Evolutionary conservation across 37 sponge, comb jelly and placozoan species (phyloP).

Genomic region (Chondrosia reniformis): DNA sequence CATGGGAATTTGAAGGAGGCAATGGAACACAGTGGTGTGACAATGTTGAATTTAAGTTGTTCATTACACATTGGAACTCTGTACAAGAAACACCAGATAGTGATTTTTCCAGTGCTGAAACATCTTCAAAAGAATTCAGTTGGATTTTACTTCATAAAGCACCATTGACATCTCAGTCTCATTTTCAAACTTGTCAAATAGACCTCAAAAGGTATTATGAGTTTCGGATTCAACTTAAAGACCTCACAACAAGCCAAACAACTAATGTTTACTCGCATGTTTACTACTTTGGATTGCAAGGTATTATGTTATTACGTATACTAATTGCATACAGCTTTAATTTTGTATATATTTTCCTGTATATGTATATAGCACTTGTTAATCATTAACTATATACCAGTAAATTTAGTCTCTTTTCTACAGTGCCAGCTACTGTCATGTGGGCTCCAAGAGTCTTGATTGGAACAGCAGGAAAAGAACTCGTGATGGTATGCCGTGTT

Average conservation of each 20-base stretch:
- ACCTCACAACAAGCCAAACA: background rate
- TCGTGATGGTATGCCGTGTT: background rate
- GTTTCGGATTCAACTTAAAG: background rate
- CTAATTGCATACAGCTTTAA: no score
- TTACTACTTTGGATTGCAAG: conserved; percentile 17
- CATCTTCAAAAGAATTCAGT: background rate
- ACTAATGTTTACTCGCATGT: background rate
- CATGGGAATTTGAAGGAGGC: background rate
- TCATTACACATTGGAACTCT: background rate
- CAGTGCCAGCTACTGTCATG: conserved; percentile 10
- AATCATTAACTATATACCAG: no score
- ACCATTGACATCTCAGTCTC: background rate
- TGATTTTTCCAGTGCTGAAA: background rate
- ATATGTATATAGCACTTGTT: no score
- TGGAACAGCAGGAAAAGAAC: background rate
- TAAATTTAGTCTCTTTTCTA: no score
- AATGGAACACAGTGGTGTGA: background rate
- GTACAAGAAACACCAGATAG: background rate
- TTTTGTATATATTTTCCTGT: no score
- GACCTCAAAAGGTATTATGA: background rate
- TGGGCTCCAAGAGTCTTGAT: background rate
- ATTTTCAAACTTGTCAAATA: conserved; percentile 1
- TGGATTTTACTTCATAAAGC: background rate
- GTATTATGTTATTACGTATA: no score
- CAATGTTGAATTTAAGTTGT: background rate